A percentile compares a stretch with the other conserved stretches of the same genome.
Evolutionary conservation across 64 coral and sea anemone genomes (phyloP).

Genomic region (Actinia tenebrosa): DNA sequence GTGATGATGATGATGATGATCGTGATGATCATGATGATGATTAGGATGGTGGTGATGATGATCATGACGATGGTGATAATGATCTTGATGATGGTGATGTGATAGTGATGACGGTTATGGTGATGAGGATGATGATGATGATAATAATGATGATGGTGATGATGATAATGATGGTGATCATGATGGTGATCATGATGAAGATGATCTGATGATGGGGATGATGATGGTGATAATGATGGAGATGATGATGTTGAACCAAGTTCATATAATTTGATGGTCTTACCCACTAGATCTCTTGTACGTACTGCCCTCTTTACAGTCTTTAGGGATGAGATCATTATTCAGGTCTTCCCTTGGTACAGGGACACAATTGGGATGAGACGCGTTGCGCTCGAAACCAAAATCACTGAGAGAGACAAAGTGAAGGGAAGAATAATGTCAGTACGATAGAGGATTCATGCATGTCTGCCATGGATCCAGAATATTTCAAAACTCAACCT

Average conservation of each 20-base stretch:
- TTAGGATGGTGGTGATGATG: background rate
- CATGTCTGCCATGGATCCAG: too few relatives aligned
- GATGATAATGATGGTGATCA: too few relatives aligned
- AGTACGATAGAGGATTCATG: too few relatives aligned
- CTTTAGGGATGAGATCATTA: constrained; percentile 41
- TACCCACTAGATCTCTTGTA: constrained; percentile 64
- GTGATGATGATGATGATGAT: too few relatives aligned
- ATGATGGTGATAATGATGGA: background rate
- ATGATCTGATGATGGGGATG: too few relatives aligned
- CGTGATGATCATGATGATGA: too few relatives aligned
- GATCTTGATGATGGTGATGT: background rate
- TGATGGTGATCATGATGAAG: too few relatives aligned
- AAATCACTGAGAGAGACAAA: constrained; percentile 52
- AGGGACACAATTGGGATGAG: constrained; percentile 33
- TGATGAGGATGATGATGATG: background rate
- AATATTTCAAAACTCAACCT: too few relatives aligned
- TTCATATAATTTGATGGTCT: background rate
- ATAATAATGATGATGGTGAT: background rate
- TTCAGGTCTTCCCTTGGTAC: constrained; percentile 56
- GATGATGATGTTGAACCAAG: too few relatives aligned
- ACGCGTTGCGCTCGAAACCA: constrained; percentile 54
- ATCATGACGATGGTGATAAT: too few relatives aligned
- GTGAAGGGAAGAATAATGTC: too few relatives aligned
- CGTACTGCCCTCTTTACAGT: constrained; percentile 48
- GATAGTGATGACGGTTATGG: background rate